A percentile compares a stretch with the other conserved stretches of the same genome.
Evolutionary conservation across 2,113 vertebrate genomes (phyloP).

Genomic region (Marcusenius ussheri): DNA sequence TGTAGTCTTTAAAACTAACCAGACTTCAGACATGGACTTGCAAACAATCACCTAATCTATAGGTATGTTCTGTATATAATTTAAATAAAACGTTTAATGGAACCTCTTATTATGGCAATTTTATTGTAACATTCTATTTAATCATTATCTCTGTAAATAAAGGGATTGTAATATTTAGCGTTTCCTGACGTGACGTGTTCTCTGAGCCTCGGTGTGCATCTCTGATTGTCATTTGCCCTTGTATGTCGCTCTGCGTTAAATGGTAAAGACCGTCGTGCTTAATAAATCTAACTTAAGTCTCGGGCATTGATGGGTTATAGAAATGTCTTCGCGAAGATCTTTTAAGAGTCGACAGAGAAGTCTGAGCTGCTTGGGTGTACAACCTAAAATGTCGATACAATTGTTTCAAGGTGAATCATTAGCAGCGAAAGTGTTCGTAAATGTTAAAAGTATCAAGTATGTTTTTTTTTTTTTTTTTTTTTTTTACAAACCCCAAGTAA

Average conservation of each 20-base stretch:
- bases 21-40: neutral
- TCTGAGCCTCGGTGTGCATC: slow-evolving; percentile 9
- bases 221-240: neutral
- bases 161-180: slow-evolving; percentile 36
- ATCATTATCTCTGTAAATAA: slow-evolving; percentile 75
- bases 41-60: slow-evolving; percentile 23
- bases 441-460: neutral
- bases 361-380: neutral
- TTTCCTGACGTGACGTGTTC: slow-evolving; percentile 2
- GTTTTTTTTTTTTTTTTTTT: too few species aligned
- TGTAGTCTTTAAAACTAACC: neutral
- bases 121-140: slow-evolving; percentile 76
- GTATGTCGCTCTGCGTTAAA: neutral
- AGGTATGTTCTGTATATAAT: slow-evolving; percentile 61
- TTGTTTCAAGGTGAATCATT: neutral
- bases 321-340: neutral
- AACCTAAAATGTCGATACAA: neutral
- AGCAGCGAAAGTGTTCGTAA: too few species aligned
- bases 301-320: neutral
- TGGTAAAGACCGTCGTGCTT: neutral
- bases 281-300: neutral
- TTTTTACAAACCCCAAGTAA: neutral
- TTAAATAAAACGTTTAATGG: slow-evolving; percentile 49
- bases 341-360: neutral
- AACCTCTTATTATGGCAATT: slow-evolving; percentile 60